Conservation (phyloP, 2,888 invertebrate genomes). For the Subacronicta megacephala region DNA sequence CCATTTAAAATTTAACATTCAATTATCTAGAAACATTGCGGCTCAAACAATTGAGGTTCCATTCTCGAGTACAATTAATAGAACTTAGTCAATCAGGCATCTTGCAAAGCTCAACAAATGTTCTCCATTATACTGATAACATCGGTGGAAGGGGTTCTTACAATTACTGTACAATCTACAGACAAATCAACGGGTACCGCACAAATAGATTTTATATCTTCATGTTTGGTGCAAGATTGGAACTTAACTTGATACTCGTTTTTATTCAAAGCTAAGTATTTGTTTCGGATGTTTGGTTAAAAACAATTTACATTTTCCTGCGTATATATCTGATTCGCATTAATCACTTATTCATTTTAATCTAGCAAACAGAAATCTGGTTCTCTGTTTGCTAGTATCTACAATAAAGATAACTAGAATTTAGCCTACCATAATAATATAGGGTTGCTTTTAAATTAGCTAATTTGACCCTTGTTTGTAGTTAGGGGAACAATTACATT, state of each 20-base stretch:
- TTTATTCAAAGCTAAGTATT: not conserved
- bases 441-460: no score
- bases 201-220: conserved; percentile 82
- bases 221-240: conserved; percentile 55
- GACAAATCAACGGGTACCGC: conserved; percentile 77
- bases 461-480: no score
- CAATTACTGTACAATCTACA: conserved; percentile 73
- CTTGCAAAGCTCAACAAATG: conserved; percentile 65
- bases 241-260: not conserved
- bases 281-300: no score
- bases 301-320: no score
- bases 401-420: no score
- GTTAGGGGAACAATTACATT: no score
- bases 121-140: conserved; percentile 72
- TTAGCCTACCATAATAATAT: no score
- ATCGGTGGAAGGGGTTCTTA: conserved; percentile 66
- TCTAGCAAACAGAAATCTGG: no score
- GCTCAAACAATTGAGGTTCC: conserved; percentile 36
- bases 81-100: conserved; percentile 70
- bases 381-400: no score
- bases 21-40: conserved; percentile 51
- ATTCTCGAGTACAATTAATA: conserved; percentile 62
- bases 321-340: no score
- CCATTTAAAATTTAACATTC: conserved; percentile 61
- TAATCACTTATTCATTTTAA: no score